A percentile compares a stretch with the other conserved stretches of the same genome.
Conservation (phyloP, 2,888 invertebrate species). For the Andricus curvator region DNA sequence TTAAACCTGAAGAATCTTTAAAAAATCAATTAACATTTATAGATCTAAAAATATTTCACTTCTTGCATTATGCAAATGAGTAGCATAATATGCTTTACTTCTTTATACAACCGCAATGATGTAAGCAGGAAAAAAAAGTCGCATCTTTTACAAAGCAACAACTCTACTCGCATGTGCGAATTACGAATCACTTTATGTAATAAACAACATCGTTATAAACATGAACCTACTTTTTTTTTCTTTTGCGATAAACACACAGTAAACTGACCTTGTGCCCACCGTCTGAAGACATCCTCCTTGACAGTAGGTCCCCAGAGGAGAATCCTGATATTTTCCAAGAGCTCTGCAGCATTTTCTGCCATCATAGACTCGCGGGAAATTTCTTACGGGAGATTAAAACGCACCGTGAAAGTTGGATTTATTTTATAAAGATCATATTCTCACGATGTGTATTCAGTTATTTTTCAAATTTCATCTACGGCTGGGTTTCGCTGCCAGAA, state of each 20-base stretch:
- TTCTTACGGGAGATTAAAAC: slow-evolving; percentile 57
- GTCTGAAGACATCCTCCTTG: slow-evolving; percentile 91
- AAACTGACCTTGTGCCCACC: slow-evolving; percentile 92
- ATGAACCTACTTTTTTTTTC: background rate
- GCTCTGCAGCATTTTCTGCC: slow-evolving; percentile 81
- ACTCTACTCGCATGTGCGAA: background rate
- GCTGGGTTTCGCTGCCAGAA: background rate
- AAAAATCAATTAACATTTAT: background rate
- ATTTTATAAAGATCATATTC: slow-evolving; percentile 36
- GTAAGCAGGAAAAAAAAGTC: slow-evolving; percentile 14
- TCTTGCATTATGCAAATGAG: slow-evolving; percentile 48
- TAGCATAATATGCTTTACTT: slow-evolving; percentile 46
- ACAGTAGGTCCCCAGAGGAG: slow-evolving; percentile 92
- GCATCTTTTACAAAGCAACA: background rate
- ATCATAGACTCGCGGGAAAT: slow-evolving; percentile 67
- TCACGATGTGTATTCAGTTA: background rate
- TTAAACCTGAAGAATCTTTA: background rate
- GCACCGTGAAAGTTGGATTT: slow-evolving; percentile 52
- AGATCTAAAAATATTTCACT: slow-evolving; percentile 41
- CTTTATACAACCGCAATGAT: slow-evolving; percentile 43
- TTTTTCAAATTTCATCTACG: background rate
- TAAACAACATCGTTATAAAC: background rate
- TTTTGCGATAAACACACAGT: slow-evolving; percentile 10
- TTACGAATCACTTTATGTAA: slow-evolving; percentile 23
- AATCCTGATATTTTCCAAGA: slow-evolving; percentile 86